Evolutionary conservation across 2,888 invertebrate species (phyloP).

Genomic region (Xestia xanthographa): DNA sequence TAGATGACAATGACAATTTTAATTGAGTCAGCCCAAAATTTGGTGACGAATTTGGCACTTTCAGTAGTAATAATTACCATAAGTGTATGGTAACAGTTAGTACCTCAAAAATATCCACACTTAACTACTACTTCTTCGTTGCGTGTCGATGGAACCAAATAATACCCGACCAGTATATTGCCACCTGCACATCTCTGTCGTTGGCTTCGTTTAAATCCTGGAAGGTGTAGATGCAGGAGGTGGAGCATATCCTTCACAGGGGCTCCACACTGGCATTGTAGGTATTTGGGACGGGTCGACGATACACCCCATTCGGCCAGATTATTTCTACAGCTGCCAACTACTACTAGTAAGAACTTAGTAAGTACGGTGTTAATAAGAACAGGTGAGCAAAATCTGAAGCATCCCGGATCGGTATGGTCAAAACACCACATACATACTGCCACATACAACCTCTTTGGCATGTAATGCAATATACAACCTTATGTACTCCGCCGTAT

Average conservation of each 20-base stretch:
- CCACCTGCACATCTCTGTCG: too few relatives aligned
- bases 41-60: neutral
- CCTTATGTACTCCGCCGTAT: conserved; percentile 8
- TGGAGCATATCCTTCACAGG: too few relatives aligned
- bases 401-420: neutral
- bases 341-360: neutral
- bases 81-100: neutral
- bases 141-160: too few relatives aligned
- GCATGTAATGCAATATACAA: neutral
- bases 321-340: too few relatives aligned
- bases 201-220: too few relatives aligned
- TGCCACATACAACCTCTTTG: neutral
- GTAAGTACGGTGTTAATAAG: neutral
- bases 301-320: too few relatives aligned
- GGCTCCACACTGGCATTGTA: too few relatives aligned
- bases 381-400: neutral
- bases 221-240: too few relatives aligned
- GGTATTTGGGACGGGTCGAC: too few relatives aligned
- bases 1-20: neutral
- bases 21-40: neutral
- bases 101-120: neutral
- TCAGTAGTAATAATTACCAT: neutral
- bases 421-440: neutral
- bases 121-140: neutral
- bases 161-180: too few relatives aligned